These are phyloP conservation scores for Poecilus cupreus DNA, from an alignment of 2,888 invertebrate species.

Conservation along the genomic window DNA sequence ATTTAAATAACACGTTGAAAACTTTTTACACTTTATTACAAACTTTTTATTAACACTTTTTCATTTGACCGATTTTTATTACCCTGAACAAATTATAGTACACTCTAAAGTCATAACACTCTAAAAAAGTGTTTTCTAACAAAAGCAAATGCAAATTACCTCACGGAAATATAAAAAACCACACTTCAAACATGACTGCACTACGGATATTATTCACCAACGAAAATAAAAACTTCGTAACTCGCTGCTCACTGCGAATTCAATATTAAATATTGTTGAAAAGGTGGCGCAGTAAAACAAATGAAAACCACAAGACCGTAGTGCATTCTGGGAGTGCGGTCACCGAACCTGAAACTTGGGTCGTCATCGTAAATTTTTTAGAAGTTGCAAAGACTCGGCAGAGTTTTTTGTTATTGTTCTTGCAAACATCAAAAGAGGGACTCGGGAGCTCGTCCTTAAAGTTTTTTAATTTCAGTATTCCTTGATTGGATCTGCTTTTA, in stretches of 20 bases:
- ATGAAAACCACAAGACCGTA: background rate
- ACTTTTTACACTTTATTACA: background rate
- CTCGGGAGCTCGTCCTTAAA: background rate
- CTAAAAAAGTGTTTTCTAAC: constrained; percentile 1
- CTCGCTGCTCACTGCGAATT: background rate
- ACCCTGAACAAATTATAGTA: background rate
- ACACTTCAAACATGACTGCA: background rate
- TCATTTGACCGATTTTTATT: background rate
- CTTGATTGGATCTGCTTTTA: too few species aligned
- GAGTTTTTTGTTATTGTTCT: background rate
- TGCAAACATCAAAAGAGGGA: background rate
- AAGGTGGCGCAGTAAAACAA: background rate
- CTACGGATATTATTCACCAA: background rate
- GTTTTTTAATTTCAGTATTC: background rate
- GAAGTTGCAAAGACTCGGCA: background rate
- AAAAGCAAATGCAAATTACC: background rate
- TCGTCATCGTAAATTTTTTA: background rate
- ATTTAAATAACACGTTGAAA: background rate
- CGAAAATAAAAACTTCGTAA: background rate
- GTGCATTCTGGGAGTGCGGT: background rate
- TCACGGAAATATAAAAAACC: background rate
- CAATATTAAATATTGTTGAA: background rate
- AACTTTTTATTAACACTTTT: background rate
- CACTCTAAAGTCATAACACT: background rate
- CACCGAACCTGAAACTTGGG: background rate